Conservation (phyloP, 2,888 invertebrate genomes). For the Nomada ferruginata region DNA sequence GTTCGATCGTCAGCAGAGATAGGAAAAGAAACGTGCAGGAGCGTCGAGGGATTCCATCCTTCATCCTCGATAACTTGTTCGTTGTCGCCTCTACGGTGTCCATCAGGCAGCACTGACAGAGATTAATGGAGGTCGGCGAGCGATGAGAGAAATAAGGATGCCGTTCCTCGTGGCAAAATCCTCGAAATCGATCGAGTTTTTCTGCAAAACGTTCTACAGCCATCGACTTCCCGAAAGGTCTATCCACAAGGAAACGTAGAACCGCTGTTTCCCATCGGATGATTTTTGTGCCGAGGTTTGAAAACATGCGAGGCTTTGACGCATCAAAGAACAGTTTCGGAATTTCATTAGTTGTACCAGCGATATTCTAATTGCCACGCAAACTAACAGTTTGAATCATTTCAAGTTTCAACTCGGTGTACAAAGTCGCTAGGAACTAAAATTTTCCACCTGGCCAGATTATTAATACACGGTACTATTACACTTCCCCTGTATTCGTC, state of each 20-base stretch:
- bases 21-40: neutral
- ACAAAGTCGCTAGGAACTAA: too few species aligned
- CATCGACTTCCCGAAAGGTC: conserved; percentile 24
- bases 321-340: too few species aligned
- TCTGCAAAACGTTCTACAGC: conserved; percentile 37
- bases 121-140: conserved; percentile 58
- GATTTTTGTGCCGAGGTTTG: neutral
- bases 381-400: too few species aligned
- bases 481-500: too few species aligned
- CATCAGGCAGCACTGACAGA: conserved; percentile 49
- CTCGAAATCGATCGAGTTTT: conserved; percentile 58
- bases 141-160: conserved; percentile 49
- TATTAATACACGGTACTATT: too few species aligned
- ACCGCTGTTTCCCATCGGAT: neutral
- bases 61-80: conserved; percentile 46
- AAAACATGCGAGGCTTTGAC: too few species aligned
- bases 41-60: conserved; percentile 12
- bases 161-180: conserved; percentile 35
- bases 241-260: conserved; percentile 19
- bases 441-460: too few species aligned
- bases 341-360: too few species aligned
- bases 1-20: conserved; percentile 1
- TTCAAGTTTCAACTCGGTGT: too few species aligned
- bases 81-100: conserved; percentile 53
- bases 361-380: too few species aligned